Percentiles rank a stretch among this genome's conserved stretches.
These are phyloP conservation scores for Mustela nigripes DNA, from an alignment of 2,113 vertebrate genomes.

Conservation along the genomic window DNA sequence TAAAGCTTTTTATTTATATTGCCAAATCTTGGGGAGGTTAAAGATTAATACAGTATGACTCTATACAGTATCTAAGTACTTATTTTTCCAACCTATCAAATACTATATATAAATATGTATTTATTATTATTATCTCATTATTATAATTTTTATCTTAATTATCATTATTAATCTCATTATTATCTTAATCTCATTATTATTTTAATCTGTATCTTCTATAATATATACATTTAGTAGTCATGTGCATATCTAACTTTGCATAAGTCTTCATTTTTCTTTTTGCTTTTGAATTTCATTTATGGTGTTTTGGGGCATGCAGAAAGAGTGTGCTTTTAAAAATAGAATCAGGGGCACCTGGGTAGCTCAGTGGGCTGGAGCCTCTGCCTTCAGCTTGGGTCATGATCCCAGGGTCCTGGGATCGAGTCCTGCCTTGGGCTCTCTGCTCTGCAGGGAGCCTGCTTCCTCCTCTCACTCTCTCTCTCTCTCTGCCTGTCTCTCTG, in stretches of 20 bases:
- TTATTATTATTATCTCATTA: background rate
- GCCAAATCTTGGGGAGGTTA: background rate
- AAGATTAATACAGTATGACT: background rate
- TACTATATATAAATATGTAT: background rate
- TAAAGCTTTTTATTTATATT: background rate
- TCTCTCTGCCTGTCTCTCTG: too few species aligned
- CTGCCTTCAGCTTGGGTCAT: too few species aligned
- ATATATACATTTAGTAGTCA: background rate
- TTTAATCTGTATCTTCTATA: background rate
- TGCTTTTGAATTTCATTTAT: background rate
- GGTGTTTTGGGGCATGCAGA: background rate
- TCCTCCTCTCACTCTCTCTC: too few species aligned
- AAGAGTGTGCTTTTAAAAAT: background rate
- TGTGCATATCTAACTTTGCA: background rate
- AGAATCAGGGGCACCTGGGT: background rate
- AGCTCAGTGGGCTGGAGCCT: too few species aligned
- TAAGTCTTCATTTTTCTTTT: background rate
- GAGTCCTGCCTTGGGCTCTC: too few species aligned
- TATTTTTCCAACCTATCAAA: background rate
- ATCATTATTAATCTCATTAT: too few species aligned
- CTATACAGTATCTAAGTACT: background rate
- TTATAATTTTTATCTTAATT: background rate
- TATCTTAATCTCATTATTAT: background rate
- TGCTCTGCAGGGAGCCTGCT: too few species aligned
- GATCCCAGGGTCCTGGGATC: too few species aligned